Conservation (phyloP, 2,797 vertebrate genomes). For the Chelmon rostratus region DNA sequence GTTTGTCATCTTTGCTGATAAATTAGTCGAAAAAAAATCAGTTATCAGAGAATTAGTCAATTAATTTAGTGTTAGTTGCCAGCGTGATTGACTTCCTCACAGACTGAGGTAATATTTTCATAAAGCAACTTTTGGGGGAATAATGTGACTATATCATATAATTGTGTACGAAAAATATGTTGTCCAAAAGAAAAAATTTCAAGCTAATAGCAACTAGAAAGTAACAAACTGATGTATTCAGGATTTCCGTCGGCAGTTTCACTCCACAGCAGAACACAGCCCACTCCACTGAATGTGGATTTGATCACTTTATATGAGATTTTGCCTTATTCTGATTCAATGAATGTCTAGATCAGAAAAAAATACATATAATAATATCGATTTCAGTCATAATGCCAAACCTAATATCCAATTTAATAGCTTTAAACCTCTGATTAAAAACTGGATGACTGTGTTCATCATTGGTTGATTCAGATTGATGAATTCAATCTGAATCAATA, state of each 20-base stretch:
- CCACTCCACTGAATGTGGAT: not conserved
- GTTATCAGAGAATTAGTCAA: not conserved
- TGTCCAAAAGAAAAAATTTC: not conserved
- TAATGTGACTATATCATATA: not conserved
- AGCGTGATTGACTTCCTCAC: too few relatives aligned
- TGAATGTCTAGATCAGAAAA: not conserved
- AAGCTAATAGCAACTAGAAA: not conserved
- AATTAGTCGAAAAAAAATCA: not conserved
- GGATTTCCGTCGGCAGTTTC: not conserved
- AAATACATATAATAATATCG: not conserved
- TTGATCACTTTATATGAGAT: slow-evolving; percentile 1
- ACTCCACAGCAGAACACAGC: not conserved
- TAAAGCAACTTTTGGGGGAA: not conserved
- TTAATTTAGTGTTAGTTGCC: not conserved
- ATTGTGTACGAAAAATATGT: not conserved
- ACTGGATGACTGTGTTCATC: slow-evolving; percentile 19
- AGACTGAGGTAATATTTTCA: not conserved
- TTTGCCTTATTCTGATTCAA: not conserved
- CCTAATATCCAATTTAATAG: not conserved
- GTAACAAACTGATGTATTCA: not conserved
- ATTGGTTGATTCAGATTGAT: slow-evolving; percentile 36
- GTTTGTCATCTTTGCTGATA: not conserved
- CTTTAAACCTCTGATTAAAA: not conserved
- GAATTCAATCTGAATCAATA: slow-evolving; percentile 51
- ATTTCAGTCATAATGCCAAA: not conserved